phyloP scores from a whole-genome alignment of 2,797 vertebrate species.

The Nyctalus aviator region DNA sequence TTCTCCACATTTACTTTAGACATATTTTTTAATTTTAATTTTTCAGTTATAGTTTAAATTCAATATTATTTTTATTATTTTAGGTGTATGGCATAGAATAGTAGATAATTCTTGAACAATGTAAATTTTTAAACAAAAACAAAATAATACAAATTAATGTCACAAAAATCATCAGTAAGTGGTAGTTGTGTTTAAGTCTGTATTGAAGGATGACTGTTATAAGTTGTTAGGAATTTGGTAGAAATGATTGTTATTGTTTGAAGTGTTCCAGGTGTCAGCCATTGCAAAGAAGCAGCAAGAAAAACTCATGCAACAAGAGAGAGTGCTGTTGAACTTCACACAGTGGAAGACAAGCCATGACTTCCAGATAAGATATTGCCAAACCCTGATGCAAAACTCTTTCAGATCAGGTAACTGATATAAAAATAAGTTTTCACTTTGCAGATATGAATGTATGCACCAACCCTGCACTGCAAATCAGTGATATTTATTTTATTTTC shows the following conservation, averaged over 20 bases:
- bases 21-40: neutral
- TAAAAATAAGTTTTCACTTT: neutral
- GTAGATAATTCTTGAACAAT: neutral
- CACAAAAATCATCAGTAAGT: neutral
- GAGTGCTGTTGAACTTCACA: constrained; percentile 22
- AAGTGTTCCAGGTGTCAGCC: constrained; percentile 70
- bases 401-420: constrained; percentile 46
- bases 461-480: neutral
- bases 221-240: neutral
- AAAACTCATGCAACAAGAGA: constrained; percentile 58
- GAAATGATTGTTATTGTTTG: neutral
- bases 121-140: neutral
- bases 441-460: neutral
- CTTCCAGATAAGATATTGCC: constrained; percentile 20
- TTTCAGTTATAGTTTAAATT: neutral
- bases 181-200: neutral
- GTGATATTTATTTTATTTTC: neutral
- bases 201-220: neutral
- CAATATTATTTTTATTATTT: neutral
- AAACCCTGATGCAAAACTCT: neutral
- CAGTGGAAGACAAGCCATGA: neutral
- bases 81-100: neutral
- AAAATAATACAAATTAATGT: neutral
- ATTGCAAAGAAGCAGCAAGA: constrained; percentile 60
- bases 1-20: neutral